These are phyloP conservation scores for Acrobasis repandana DNA, from an alignment of 2,888 invertebrate genomes.

Conservation along the genomic window DNA sequence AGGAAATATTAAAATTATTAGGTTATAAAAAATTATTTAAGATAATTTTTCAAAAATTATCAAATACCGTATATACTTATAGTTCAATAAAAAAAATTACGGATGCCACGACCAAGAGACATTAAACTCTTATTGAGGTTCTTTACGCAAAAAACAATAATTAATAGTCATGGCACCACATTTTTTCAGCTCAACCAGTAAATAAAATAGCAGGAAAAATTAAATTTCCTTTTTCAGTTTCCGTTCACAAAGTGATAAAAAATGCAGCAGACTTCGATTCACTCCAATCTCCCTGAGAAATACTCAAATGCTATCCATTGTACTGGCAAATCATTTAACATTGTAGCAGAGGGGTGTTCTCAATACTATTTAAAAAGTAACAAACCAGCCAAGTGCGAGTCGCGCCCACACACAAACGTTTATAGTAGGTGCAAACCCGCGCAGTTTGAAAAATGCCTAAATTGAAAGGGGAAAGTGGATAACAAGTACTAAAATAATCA, in stretches of 20 bases:
- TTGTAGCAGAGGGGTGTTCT: conserved; percentile 1
- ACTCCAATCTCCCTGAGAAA: conserved; percentile 5
- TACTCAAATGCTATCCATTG: conserved; percentile 11
- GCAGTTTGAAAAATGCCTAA: too few species aligned
- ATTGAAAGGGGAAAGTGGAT: too few species aligned
- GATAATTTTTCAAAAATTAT: too few species aligned
- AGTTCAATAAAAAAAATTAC: too few species aligned
- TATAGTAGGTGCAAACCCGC: too few species aligned
- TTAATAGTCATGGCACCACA: not conserved
- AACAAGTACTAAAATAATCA: too few species aligned
- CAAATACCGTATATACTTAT: too few species aligned
- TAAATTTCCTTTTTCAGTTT: conserved; percentile 1
- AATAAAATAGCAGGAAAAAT: conserved; percentile 7
- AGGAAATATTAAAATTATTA: too few species aligned
- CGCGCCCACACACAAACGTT: too few species aligned
- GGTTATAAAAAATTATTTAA: too few species aligned
- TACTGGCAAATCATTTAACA: conserved; percentile 13
- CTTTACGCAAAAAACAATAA: not conserved
- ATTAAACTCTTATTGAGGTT: not conserved
- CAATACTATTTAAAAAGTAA: not conserved
- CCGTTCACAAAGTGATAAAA: conserved; percentile 11
- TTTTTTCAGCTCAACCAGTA: not conserved
- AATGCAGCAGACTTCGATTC: conserved; percentile 11
- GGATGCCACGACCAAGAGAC: too few species aligned
- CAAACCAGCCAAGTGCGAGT: too few species aligned